phyloP scores from a whole-genome alignment of 2,113 vertebrate genomes.

The Myxocyprinus asiaticus region DNA sequence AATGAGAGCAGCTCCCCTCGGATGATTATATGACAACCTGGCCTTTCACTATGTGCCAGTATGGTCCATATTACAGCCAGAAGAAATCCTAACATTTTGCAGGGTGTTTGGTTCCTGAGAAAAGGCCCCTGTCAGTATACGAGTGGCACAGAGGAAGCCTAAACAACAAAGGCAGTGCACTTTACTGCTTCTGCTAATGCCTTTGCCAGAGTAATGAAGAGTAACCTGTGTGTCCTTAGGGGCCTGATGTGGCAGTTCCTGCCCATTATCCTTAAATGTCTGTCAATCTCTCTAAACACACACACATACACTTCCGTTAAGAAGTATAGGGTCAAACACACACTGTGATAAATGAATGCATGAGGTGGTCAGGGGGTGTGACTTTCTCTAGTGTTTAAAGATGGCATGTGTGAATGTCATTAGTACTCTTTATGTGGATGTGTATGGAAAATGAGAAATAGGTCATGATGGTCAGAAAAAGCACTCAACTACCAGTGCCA shows the following conservation, averaged over 20 bases:
- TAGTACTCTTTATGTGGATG: conserved; percentile 30
- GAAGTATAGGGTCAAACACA: background rate
- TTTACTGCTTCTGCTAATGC: conserved; percentile 40
- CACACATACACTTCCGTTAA: background rate
- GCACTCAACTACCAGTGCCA: conserved; percentile 36
- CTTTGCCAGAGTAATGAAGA: conserved; percentile 36
- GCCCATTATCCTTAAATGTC: background rate
- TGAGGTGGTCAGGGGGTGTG: background rate
- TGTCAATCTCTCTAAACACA: conserved; percentile 10
- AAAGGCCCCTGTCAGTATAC: conserved; percentile 19
- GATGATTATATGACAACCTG: conserved; percentile 34
- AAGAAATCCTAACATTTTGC: conserved; percentile 17
- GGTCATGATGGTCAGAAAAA: conserved; percentile 16
- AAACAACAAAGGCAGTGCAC: conserved; percentile 32
- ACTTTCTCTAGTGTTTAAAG: background rate
- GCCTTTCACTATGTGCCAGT: conserved; percentile 13
- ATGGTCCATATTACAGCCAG: conserved; percentile 11
- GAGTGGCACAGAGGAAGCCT: conserved; percentile 28
- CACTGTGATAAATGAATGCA: conserved; percentile 12
- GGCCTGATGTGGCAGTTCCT: conserved; percentile 13
- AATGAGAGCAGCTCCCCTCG: conserved; percentile 23
- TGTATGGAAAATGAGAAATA: conserved; percentile 38
- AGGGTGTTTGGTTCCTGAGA: conserved; percentile 23
- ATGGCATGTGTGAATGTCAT: conserved; percentile 46
- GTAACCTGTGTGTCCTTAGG: conserved; percentile 19